A percentile compares a stretch with the other conserved stretches of the same genome.
These are phyloP conservation scores for Caracal caracal DNA, from an alignment of 2,113 vertebrate genomes.

Conservation along the genomic window DNA sequence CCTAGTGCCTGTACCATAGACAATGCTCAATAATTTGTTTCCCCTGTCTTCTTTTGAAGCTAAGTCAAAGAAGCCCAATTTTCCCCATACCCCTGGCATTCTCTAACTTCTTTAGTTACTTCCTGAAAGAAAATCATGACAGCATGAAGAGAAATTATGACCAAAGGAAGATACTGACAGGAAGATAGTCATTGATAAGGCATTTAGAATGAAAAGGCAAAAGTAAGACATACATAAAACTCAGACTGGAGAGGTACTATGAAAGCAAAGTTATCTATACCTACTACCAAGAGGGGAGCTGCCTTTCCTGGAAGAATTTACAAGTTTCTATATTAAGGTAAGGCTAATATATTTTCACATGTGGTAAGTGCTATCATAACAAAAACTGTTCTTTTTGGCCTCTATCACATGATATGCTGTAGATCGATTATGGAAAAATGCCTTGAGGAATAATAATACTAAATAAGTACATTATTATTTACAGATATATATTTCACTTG, in stretches of 20 bases:
- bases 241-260: background rate
- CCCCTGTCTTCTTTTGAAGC: background rate
- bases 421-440: constrained; percentile 67
- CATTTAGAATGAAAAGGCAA: background rate
- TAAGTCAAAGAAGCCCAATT: background rate
- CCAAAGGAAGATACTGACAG: background rate
- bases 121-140: background rate
- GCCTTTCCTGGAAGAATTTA: background rate
- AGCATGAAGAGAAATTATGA: background rate
- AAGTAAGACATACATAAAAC: background rate
- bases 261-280: background rate
- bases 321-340: background rate
- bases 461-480: constrained; percentile 75
- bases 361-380: background rate
- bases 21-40: background rate
- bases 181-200: background rate
- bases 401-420: background rate
- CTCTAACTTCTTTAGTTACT: background rate
- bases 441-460: constrained; percentile 67
- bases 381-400: background rate
- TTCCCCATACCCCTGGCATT: background rate
- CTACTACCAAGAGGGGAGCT: background rate
- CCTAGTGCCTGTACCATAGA: background rate
- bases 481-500: constrained; percentile 60
- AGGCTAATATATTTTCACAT: constrained; percentile 33